Conservation (phyloP, 2,113 vertebrate species). For the Irena cyanogastra region DNA sequence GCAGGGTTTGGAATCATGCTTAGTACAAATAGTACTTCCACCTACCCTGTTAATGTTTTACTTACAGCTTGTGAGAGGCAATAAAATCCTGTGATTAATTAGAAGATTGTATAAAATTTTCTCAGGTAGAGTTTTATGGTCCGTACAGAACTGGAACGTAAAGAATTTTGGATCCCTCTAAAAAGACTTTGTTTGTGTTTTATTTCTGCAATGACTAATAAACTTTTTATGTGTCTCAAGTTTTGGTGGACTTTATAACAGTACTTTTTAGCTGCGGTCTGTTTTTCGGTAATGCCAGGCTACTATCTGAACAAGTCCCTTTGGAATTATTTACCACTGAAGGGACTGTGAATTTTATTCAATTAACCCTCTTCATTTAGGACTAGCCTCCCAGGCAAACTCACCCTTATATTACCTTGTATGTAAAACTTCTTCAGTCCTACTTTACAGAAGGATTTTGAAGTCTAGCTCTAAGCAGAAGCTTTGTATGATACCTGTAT, state of each 20-base stretch:
- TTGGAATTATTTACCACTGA: conserved; percentile 26
- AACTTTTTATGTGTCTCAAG: conserved; percentile 57
- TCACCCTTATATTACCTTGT: not conserved
- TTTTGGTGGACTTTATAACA: conserved; percentile 40
- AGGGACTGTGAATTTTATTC: conserved; percentile 49
- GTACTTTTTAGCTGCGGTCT: conserved; percentile 4
- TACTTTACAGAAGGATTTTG: conserved; percentile 8
- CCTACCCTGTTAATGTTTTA: conserved; percentile 30
- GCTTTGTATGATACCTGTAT: conserved; percentile 57
- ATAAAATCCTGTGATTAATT: conserved; percentile 51
- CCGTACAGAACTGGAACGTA: not conserved
- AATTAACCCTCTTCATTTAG: conserved; percentile 8
- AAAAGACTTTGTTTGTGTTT: conserved; percentile 46
- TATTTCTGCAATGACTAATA: conserved; percentile 49
- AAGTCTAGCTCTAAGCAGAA: conserved; percentile 17
- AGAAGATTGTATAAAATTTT: conserved; percentile 57
- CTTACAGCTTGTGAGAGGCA: conserved; percentile 26
- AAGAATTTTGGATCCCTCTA: conserved; percentile 39
- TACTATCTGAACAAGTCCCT: conserved; percentile 22
- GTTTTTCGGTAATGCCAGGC: conserved; percentile 12
- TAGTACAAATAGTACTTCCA: conserved; percentile 21
- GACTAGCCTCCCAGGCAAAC: not conserved
- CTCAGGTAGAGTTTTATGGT: conserved; percentile 50
- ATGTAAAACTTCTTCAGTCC: not conserved
- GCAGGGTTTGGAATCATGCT: not conserved